Percentiles rank a stretch among this genome's conserved stretches.
Evolutionary conservation across 2,797 vertebrate species (phyloP).

Genomic region (Sus cebifrons): DNA sequence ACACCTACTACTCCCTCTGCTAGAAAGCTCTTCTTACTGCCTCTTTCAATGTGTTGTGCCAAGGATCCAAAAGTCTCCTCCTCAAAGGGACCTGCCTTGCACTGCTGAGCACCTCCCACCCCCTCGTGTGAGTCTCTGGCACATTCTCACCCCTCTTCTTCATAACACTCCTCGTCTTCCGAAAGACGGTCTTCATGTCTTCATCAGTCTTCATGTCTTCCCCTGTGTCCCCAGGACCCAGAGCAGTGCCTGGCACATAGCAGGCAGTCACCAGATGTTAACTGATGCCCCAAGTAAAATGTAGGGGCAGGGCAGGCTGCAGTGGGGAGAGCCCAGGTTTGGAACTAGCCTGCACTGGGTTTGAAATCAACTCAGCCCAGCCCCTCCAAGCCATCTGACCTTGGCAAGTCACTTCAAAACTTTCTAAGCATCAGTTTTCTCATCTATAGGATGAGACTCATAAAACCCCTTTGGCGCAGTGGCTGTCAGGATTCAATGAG

Average conservation of each 20-base stretch:
- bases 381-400: neutral
- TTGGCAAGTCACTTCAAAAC: neutral
- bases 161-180: neutral
- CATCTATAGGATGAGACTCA: neutral
- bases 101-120: neutral
- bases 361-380: neutral
- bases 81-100: neutral
- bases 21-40: neutral
- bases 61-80: neutral
- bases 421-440: neutral
- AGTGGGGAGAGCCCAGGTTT: neutral
- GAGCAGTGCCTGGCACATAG: neutral
- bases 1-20: neutral
- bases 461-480: neutral
- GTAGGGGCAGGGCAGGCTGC: neutral
- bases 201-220: neutral
- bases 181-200: neutral
- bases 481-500: neutral
- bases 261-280: neutral
- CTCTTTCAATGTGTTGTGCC: neutral
- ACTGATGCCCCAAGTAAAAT: neutral
- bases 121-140: too few species aligned
- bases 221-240: neutral
- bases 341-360: neutral
- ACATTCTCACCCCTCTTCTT: neutral